A percentile compares a stretch with the other conserved stretches of the same genome.
phyloP scores from a whole-genome alignment of 2,797 vertebrate species.

The Sebastes cheni region DNA sequence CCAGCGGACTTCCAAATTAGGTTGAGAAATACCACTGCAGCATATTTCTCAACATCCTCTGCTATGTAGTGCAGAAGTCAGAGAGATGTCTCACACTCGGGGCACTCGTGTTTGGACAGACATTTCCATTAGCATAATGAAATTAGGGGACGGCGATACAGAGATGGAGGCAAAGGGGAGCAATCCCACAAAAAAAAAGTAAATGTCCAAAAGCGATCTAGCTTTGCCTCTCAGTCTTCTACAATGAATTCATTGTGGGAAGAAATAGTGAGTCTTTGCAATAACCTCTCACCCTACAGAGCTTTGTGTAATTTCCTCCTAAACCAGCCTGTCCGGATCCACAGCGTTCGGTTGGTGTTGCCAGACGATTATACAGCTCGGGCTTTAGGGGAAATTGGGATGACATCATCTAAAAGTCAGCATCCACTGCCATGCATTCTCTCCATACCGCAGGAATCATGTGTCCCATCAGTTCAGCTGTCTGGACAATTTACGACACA shows the following conservation, averaged over 20 bases:
- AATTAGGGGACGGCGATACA: not conserved
- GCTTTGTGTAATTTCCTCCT: not conserved
- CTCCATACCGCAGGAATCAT: conserved; percentile 40
- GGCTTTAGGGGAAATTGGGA: conserved; percentile 6
- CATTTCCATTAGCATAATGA: conserved; percentile 37
- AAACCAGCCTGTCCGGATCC: conserved; percentile 23
- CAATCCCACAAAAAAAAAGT: not conserved
- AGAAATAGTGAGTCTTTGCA: not conserved
- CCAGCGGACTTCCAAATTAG: conserved; percentile 21
- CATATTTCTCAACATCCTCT: conserved; percentile 8
- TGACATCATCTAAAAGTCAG: conserved; percentile 39
- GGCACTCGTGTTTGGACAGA: not conserved
- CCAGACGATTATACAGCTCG: conserved; percentile 8
- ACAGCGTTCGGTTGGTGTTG: not conserved
- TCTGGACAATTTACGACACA: conserved; percentile 40
- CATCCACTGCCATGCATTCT: conserved; percentile 42
- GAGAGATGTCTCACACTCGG: not conserved
- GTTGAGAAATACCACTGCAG: conserved; percentile 15
- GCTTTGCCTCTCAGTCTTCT: not conserved
- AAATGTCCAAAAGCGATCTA: not conserved
- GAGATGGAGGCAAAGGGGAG: not conserved
- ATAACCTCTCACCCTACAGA: not conserved
- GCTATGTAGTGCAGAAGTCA: not conserved
- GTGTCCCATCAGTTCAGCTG: conserved; percentile 40
- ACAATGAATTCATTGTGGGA: not conserved